Percentiles rank a stretch among this genome's conserved stretches.
Conservation (phyloP, 1,140 invertebrate genomes). For the Listronotus bonariensis region DNA sequence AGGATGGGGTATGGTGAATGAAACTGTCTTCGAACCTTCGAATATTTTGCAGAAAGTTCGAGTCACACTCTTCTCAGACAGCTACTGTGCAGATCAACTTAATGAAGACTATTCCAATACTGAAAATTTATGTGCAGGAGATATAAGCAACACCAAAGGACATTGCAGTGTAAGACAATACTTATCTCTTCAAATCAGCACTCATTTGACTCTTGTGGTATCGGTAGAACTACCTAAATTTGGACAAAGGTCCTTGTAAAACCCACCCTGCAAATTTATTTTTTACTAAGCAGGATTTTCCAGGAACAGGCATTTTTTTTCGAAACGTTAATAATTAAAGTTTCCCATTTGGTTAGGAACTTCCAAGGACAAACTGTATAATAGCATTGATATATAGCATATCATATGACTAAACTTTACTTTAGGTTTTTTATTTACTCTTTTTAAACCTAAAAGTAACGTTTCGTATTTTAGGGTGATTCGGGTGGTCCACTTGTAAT, state of each 20-base stretch:
- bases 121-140: conserved; percentile 7
- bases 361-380: not conserved
- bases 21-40: conserved; percentile 1
- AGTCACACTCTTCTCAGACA: conserved; percentile 10
- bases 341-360: not conserved
- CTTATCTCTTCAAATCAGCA: no score
- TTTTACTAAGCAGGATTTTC: no score
- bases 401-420: no score
- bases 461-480: conserved; percentile 48
- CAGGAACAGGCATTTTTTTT: no score
- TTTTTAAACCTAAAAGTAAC: no score
- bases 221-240: no score
- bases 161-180: conserved; percentile 18
- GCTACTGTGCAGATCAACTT: conserved; percentile 1
- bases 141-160: conserved; percentile 5
- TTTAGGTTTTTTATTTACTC: no score
- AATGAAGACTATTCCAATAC: not conserved
- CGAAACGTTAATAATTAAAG: no score
- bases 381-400: no score
- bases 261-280: no score
- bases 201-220: no score
- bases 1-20: conserved; percentile 16
- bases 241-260: no score
- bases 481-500: conserved; percentile 57
- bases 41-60: conserved; percentile 10